Percentiles rank a stretch among this genome's conserved stretches.
These are phyloP conservation scores for Druon quercuslanigerum DNA, from an alignment of 1,140 invertebrate species.

Conservation along the genomic window DNA sequence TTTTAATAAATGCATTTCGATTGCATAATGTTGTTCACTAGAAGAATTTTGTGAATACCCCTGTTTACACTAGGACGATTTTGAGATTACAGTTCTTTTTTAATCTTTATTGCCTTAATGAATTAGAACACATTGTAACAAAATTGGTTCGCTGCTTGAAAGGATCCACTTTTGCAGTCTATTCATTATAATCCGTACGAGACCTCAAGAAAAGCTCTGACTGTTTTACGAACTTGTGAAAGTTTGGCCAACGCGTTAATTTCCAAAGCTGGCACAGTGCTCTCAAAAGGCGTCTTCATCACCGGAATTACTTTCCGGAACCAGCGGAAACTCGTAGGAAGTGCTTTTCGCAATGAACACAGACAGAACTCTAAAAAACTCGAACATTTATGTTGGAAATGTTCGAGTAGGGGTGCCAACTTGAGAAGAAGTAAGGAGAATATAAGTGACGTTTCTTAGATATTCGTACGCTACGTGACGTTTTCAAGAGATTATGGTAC, in stretches of 20 bases:
- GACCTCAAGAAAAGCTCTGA: background rate
- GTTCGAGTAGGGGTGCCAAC: slow-evolving; percentile 4
- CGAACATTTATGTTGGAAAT: background rate
- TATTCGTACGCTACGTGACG: background rate
- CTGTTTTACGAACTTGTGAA: slow-evolving; percentile 1
- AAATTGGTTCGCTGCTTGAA: too few species aligned
- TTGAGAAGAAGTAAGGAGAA: background rate
- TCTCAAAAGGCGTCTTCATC: slow-evolving; percentile 15
- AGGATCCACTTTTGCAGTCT: too few species aligned
- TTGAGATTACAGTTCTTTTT: too few species aligned
- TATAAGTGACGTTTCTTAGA: background rate
- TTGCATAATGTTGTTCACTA: too few species aligned
- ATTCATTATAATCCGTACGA: background rate
- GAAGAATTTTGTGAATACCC: too few species aligned
- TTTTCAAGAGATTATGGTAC: background rate
- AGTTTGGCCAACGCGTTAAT: background rate
- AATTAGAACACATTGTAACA: too few species aligned
- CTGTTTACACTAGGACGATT: too few species aligned
- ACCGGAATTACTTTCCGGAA: slow-evolving; percentile 21
- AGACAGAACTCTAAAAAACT: slow-evolving; percentile 11
- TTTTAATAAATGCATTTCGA: too few species aligned
- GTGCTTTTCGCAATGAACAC: slow-evolving; percentile 13
- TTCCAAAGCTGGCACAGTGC: slow-evolving; percentile 20
- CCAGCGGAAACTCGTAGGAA: slow-evolving; percentile 7
- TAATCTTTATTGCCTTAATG: too few species aligned